A percentile compares a stretch with the other conserved stretches of the same genome.
Conservation (phyloP, 2,113 vertebrate genomes). For the Aphyosemion australe region DNA sequence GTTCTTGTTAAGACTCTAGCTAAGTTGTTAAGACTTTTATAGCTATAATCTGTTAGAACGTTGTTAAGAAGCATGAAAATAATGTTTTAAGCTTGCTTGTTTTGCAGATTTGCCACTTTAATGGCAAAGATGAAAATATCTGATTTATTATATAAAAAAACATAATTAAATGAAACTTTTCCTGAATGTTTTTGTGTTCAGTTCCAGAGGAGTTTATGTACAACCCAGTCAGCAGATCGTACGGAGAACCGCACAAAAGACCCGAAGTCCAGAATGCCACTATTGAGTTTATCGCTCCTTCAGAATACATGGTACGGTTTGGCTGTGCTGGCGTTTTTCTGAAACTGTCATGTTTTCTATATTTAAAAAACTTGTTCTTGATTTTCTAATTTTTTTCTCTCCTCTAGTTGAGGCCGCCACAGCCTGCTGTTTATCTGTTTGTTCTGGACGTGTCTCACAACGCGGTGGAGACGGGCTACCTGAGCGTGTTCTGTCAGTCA, state of each 20-base stretch:
- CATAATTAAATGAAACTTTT: neutral
- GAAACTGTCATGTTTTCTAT: neutral
- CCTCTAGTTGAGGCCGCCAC: conserved; percentile 90
- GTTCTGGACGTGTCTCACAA: conserved; percentile 96
- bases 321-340: too few relatives aligned
- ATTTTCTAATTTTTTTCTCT: neutral
- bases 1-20: too few relatives aligned
- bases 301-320: conserved; percentile 92
- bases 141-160: too few relatives aligned
- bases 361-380: neutral
- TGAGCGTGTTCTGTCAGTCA: conserved; percentile 91
- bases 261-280: conserved; percentile 96
- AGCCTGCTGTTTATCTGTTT: conserved; percentile 96
- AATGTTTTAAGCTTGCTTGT: too few relatives aligned
- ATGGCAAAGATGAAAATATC: too few relatives aligned
- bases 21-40: too few relatives aligned
- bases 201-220: conserved; percentile 99
- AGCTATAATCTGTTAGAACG: too few relatives aligned
- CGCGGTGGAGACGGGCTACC: conserved; percentile 93
- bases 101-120: too few relatives aligned
- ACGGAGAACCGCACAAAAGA: conserved; percentile 94
- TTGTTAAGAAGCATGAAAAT: too few relatives aligned
- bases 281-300: conserved; percentile 97
- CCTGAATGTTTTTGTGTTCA: conserved; percentile 52
- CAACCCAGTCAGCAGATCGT: conserved; percentile 94